A percentile compares a stretch with the other conserved stretches of the same genome.
Evolutionary conservation across 2,888 invertebrate species (phyloP).

Genomic region (Melanostoma mellinum): DNA sequence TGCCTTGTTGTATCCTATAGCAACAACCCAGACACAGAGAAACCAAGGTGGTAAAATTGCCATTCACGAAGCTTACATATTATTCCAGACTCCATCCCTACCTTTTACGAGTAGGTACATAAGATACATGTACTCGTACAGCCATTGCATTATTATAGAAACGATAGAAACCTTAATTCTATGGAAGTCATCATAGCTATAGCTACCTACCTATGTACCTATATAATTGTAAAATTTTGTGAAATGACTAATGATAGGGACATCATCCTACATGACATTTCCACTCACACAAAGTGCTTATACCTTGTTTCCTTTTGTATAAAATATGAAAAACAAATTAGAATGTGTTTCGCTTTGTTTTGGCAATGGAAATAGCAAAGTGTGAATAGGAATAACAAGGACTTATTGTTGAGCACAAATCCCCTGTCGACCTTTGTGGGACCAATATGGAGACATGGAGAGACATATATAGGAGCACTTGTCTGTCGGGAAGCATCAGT

Average conservation of each 20-base stretch:
- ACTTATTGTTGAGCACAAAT: conserved; percentile 11
- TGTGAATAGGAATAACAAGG: conserved; percentile 10
- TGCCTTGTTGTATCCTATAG: neutral
- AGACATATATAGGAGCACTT: neutral
- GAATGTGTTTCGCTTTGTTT: conserved; percentile 28
- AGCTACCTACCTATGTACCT: neutral
- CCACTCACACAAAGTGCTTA: neutral
- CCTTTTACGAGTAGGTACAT: conserved; percentile 16
- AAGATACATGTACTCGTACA: conserved; percentile 1
- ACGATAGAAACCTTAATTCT: neutral
- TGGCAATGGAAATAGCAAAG: conserved; percentile 11
- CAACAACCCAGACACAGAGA: neutral
- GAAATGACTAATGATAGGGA: conserved; percentile 41
- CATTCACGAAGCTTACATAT: conserved; percentile 8
- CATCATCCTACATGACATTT: conserved; percentile 24
- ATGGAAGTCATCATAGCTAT: too few species aligned
- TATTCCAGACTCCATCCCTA: conserved; percentile 1
- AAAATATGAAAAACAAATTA: conserved; percentile 41
- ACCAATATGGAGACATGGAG: neutral
- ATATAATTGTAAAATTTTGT: conserved; percentile 34
- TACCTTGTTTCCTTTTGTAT: conserved; percentile 18
- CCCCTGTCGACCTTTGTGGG: conserved; percentile 10
- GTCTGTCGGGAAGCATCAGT: neutral
- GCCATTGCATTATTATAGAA: neutral
- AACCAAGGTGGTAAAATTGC: conserved; percentile 7